phyloP scores from a whole-genome alignment of 1,140 invertebrate genomes.

The Drosophila sucinea region DNA sequence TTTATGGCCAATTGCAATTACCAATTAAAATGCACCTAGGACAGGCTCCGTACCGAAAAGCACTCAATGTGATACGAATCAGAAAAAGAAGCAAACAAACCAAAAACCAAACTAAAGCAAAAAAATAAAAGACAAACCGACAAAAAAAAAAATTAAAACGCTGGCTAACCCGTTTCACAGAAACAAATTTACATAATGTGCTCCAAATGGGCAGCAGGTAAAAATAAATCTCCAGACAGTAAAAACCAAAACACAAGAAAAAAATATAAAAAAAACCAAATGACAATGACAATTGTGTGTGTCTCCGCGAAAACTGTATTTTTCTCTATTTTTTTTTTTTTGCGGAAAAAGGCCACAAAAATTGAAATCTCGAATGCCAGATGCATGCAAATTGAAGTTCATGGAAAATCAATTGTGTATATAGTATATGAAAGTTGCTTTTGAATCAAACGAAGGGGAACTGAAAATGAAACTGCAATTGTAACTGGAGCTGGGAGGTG shows the following conservation, averaged over 20 bases:
- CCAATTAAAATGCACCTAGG: slow-evolving; percentile 75
- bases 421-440: slow-evolving; percentile 70
- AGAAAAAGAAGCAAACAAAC: slow-evolving; percentile 18
- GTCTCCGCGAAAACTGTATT: slow-evolving; percentile 47
- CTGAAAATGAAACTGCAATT: slow-evolving; percentile 16
- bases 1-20: slow-evolving; percentile 54
- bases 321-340: background rate
- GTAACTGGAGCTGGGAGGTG: background rate
- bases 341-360: slow-evolving; percentile 72
- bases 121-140: slow-evolving; percentile 37
- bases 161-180: slow-evolving; percentile 67
- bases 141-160: slow-evolving; percentile 40
- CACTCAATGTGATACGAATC: slow-evolving; percentile 58
- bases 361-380: slow-evolving; percentile 28
- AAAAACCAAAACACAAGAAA: slow-evolving; percentile 49
- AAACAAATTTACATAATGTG: slow-evolving; percentile 74
- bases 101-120: slow-evolving; percentile 17
- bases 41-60: slow-evolving; percentile 46
- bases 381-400: slow-evolving; percentile 69
- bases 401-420: slow-evolving; percentile 65
- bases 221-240: slow-evolving; percentile 68
- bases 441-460: slow-evolving; percentile 54
- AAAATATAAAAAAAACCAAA: slow-evolving; percentile 42
- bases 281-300: slow-evolving; percentile 77
- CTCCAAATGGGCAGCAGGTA: slow-evolving; percentile 70